Base-by-base conservation (phyloP, 2,888 invertebrate genomes). In the Eristalinus sepulchralis region DNA sequence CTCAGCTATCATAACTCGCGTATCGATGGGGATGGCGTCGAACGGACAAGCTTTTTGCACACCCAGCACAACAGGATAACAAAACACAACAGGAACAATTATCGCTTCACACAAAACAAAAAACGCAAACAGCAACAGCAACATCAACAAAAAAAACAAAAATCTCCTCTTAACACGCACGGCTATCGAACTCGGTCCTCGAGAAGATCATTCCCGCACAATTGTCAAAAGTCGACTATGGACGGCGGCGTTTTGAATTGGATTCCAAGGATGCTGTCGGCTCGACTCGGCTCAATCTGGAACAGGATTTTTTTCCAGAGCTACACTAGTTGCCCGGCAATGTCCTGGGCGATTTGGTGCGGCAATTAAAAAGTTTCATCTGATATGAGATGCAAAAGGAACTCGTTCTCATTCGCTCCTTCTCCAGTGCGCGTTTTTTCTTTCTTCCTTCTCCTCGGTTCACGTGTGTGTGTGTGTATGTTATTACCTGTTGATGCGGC, bases 171-270 rank as follows among this genome's bases (percentile, higher is more conserved):
- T 68, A 85, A 82, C 85, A 24, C 66, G 75, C 78, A 57, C 78
- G 78, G 62, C 39, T 66, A 71, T 71, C 60, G 62, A 86, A 71
- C 66, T 86, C 63, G 17, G 53, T 81, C 39, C 68, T 62, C 55
- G 71, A 60, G 66, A 86, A 79, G 86, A 86, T 86, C 86, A 86
- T 86, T 73, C 82, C 86, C 82, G 86, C 75, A 83, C 86, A 86
- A 24, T 86, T 83, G 83, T 86, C 86, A 86, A 86, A 86, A 86
- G 83, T 83, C 86, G 86, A 86, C 86, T 86, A 86, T 64, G 62
- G 72, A 72, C 60, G 80, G 67, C 66, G 39, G 6, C 31, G 70
- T 78, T 78, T 62, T 11, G n/a, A 64, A 82, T 70, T 47, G 20
- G 31, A 70, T 78, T 85, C 82, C 59, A 82, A 78, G 82, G 68